A percentile compares a stretch with the other conserved stretches of the same genome.
phyloP scores from a whole-genome alignment of 2,113 vertebrate species.

The Ophthalmolycus amberensis region DNA sequence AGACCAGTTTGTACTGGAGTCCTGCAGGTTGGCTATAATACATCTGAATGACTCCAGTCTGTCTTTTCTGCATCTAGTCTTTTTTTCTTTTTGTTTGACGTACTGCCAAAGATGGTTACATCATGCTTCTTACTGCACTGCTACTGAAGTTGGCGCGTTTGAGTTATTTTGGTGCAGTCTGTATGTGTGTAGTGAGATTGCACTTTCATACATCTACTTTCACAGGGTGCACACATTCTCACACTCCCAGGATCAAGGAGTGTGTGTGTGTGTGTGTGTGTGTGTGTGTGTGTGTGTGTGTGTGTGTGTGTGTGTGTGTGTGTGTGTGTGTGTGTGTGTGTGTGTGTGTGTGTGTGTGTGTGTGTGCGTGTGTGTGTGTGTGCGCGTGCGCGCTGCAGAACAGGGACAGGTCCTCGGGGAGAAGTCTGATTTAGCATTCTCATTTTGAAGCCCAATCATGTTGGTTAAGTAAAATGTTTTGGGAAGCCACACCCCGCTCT shows the following conservation, averaged over 20 bases:
- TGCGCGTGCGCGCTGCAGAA: conserved; percentile 42
- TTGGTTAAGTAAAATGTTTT: conserved; percentile 54
- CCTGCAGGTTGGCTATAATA: background rate
- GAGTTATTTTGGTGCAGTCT: conserved; percentile 54
- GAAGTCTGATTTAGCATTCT: conserved; percentile 53
- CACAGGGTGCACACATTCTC: conserved; percentile 7
- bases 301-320: background rate
- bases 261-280: conserved; percentile 9
- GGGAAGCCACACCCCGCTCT: conserved; percentile 8
- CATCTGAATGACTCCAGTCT: conserved; percentile 13
- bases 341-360: background rate
- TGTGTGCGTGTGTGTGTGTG: background rate
- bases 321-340: background rate
- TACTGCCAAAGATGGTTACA: conserved; percentile 37
- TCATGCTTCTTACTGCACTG: conserved; percentile 23
- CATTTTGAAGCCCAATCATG: conserved; percentile 45
- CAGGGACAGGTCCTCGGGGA: conserved; percentile 64
- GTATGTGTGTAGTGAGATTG: conserved; percentile 11
- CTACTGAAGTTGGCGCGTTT: conserved; percentile 44
- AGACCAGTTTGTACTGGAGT: background rate
- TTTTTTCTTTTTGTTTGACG: conserved; percentile 10
- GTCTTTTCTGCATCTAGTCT: conserved; percentile 6
- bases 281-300: conserved; percentile 9
- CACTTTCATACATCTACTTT: conserved; percentile 29
- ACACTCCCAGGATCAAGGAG: conserved; percentile 13